Percentiles rank a stretch among this genome's conserved stretches.
Conservation (phyloP, 2,797 vertebrate species). For the Myiothlypis chrysogaster region DNA sequence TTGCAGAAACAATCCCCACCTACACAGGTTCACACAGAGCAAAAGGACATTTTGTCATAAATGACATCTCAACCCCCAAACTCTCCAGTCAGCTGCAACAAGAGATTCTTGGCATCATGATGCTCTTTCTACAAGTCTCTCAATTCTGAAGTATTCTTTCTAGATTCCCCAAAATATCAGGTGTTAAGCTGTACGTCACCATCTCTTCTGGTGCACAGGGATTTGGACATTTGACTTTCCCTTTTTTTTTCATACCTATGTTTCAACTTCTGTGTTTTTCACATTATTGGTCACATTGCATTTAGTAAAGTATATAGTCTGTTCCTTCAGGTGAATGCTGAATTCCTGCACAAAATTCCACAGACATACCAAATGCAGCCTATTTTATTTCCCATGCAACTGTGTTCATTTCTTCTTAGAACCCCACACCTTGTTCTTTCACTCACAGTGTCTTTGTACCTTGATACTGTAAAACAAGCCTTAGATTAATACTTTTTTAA, state of each 20-base stretch:
- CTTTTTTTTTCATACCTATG: not conserved
- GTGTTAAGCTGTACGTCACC: not conserved
- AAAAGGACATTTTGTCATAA: not conserved
- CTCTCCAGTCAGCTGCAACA: not conserved
- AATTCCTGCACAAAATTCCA: not conserved
- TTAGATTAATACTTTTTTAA: not conserved
- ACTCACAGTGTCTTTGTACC: not conserved
- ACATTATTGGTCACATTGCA: not conserved
- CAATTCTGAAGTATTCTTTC: not conserved
- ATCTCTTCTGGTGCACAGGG: not conserved
- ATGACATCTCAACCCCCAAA: not conserved
- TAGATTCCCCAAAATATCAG: not conserved
- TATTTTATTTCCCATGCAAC: not conserved
- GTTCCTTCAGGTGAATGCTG: not conserved
- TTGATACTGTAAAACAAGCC: not conserved
- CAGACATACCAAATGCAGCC: not conserved
- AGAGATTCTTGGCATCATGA: not conserved
- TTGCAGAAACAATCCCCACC: conserved; percentile 14
- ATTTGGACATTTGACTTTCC: not conserved
- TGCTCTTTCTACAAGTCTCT: not conserved
- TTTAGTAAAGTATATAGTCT: not conserved
- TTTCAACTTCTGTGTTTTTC: not conserved
- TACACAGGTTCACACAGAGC: not conserved
- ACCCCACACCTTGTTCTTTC: not conserved
- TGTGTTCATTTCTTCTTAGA: not conserved